Conservation (phyloP, 2,888 invertebrate species). For the Macrosoma leucophasiata region DNA sequence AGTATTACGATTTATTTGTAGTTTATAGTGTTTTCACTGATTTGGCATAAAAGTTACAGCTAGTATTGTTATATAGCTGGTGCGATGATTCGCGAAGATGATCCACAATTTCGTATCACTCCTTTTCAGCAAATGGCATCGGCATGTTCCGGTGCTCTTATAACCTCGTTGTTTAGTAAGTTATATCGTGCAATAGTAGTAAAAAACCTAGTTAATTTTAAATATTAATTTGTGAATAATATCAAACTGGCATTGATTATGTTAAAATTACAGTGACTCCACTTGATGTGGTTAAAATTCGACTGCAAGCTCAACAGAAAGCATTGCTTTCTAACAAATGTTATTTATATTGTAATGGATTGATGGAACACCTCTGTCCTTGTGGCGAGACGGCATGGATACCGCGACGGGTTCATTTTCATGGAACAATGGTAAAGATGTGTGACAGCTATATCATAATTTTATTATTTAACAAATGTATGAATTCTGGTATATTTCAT, state of each 20-base stretch:
- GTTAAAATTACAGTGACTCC: conserved; percentile 96
- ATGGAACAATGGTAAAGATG: conserved; percentile 81
- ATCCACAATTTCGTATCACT: conserved; percentile 85
- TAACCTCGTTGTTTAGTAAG: conserved; percentile 92
- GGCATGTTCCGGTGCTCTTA: conserved; percentile 90
- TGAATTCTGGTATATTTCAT: too few relatives aligned
- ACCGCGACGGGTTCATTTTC: conserved; percentile 81
- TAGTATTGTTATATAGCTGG: too few relatives aligned
- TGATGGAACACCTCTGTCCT: conserved; percentile 98
- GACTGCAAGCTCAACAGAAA: conserved; percentile 96
- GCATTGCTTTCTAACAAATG: conserved; percentile 88
- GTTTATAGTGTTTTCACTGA: too few relatives aligned
- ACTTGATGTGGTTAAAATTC: conserved; percentile 98
- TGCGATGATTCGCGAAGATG: conserved; percentile 77
- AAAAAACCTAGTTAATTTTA: background rate
- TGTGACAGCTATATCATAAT: too few relatives aligned
- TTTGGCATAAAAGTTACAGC: too few relatives aligned
- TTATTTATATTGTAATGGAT: conserved; percentile 97
- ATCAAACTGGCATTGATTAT: background rate
- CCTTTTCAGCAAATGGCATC: conserved; percentile 89
- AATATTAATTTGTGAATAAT: background rate
- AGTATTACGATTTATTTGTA: background rate
- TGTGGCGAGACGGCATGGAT: conserved; percentile 83
- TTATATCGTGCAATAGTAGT: too few relatives aligned
- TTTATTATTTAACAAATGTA: background rate